Evolutionary conservation across 1,140 invertebrate species (phyloP).

Genomic region (Telenomus remus): DNA sequence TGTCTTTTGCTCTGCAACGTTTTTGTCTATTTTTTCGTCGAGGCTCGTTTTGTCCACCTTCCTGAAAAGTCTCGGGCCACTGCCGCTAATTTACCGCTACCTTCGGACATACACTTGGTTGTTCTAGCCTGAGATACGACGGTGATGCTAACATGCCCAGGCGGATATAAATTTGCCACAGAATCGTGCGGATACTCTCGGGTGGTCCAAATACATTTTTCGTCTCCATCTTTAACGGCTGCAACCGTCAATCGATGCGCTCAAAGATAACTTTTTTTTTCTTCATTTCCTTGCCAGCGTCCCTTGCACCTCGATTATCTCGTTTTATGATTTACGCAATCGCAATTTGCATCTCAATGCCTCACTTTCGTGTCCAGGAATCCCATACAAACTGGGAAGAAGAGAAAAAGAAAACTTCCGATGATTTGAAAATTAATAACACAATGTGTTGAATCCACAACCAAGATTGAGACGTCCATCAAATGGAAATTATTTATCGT

Average conservation of each 20-base stretch:
- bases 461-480: too few species aligned
- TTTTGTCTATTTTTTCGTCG: slow-evolving; percentile 25
- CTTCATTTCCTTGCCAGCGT: slow-evolving; percentile 39
- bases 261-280: slow-evolving; percentile 50
- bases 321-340: slow-evolving; percentile 47
- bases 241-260: slow-evolving; percentile 43
- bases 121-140: slow-evolving; percentile 69
- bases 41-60: slow-evolving; percentile 36
- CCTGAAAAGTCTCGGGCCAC: slow-evolving; percentile 60
- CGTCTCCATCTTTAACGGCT: slow-evolving; percentile 48
- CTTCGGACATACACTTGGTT: slow-evolving; percentile 67
- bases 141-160: slow-evolving; percentile 53
- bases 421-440: too few species aligned
- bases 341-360: slow-evolving; percentile 37
- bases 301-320: slow-evolving; percentile 42
- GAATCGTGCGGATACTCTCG: slow-evolving; percentile 52
- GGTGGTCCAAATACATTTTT: slow-evolving; percentile 62
- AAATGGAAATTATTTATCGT: too few species aligned
- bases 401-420: too few species aligned
- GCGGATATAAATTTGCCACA: slow-evolving; percentile 60
- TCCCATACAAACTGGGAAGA: too few species aligned
- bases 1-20: slow-evolving; percentile 8
- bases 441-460: too few species aligned
- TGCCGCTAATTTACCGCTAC: slow-evolving; percentile 71
- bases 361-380: too few species aligned